Conservation (phyloP, 2,113 vertebrate genomes). For the Uria aalge region DNA sequence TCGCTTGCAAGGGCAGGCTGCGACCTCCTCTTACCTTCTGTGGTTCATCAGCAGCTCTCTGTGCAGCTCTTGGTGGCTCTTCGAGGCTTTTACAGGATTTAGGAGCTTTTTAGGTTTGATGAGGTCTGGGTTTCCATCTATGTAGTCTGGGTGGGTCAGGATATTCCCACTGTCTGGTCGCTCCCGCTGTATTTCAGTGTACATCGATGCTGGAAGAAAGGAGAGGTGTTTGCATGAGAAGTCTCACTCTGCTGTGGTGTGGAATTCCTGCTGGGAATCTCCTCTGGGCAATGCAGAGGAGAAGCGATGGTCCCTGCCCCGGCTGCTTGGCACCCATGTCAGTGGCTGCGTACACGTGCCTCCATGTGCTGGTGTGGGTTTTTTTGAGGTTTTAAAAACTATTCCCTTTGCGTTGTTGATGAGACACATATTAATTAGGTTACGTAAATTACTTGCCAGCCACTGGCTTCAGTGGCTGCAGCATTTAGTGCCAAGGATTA, state of each 20-base stretch:
- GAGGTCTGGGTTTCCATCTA: slow-evolving; percentile 81
- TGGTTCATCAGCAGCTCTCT: slow-evolving; percentile 87
- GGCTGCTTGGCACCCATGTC: accelerated
- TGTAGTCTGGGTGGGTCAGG: slow-evolving; percentile 77
- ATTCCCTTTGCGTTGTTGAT: not conserved
- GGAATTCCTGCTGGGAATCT: not conserved
- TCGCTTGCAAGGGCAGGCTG: not conserved
- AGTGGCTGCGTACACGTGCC: not conserved
- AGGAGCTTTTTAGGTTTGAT: slow-evolving; percentile 88
- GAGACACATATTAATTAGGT: slow-evolving; percentile 11
- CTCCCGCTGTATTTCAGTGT: slow-evolving; percentile 83
- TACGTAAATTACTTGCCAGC: not conserved
- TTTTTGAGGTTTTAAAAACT: not conserved
- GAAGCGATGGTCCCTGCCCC: not conserved
- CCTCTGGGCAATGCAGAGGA: not conserved
- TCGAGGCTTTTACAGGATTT: slow-evolving; percentile 84
- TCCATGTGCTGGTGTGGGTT: not conserved
- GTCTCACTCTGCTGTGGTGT: accelerated
- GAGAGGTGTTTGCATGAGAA: not conserved
- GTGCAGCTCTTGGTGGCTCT: slow-evolving; percentile 88
- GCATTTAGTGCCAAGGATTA: slow-evolving; percentile 17
- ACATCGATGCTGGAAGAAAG: slow-evolving; percentile 78
- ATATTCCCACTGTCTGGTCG: slow-evolving; percentile 71
- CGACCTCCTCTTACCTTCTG: slow-evolving; percentile 71
- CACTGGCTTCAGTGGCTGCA: not conserved